These are phyloP conservation scores for Datnioides undecimradiatus DNA, from an alignment of 2,113 vertebrate species.

Conservation along the genomic window DNA sequence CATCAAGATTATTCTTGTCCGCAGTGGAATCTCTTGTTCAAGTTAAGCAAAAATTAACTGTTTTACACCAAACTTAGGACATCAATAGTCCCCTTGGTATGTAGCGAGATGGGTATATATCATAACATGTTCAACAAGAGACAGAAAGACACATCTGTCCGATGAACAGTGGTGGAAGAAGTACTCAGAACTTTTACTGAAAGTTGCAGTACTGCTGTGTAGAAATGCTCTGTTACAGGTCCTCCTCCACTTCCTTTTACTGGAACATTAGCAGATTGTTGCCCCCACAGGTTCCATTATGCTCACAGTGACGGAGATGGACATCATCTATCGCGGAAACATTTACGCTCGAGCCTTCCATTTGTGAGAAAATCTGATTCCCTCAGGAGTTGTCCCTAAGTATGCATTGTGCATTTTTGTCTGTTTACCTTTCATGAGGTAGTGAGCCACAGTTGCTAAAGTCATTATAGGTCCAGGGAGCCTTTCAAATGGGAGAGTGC, in stretches of 20 bases:
- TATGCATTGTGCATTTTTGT: slow-evolving; percentile 28
- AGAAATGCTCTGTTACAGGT: too few relatives aligned
- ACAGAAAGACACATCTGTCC: too few relatives aligned
- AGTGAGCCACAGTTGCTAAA: slow-evolving; percentile 30
- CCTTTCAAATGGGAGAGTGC: slow-evolving; percentile 41
- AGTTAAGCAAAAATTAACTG: slow-evolving; percentile 36
- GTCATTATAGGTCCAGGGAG: slow-evolving; percentile 25
- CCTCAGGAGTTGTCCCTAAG: slow-evolving; percentile 19
- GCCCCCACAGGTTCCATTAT: slow-evolving; percentile 63
- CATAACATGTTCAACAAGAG: too few relatives aligned
- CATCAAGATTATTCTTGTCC: not conserved
- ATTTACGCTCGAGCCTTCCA: slow-evolving; percentile 37
- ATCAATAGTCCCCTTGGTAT: not conserved
- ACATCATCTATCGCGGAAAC: slow-evolving; percentile 25
- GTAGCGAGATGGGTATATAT: too few relatives aligned
- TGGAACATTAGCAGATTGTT: slow-evolving; percentile 57
- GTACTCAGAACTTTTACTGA: too few relatives aligned
- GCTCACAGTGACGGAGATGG: not conserved
- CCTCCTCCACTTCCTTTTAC: slow-evolving; percentile 41
- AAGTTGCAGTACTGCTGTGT: too few relatives aligned
- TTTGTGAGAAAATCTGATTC: slow-evolving; percentile 51
- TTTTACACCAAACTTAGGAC: slow-evolving; percentile 16
- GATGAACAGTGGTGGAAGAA: too few relatives aligned
- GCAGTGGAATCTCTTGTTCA: slow-evolving; percentile 9
- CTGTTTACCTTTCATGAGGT: slow-evolving; percentile 34